A percentile compares a stretch with the other conserved stretches of the same genome.
phyloP scores from a whole-genome alignment of 1,140 invertebrate genomes.

The Mercenaria mercenaria region DNA sequence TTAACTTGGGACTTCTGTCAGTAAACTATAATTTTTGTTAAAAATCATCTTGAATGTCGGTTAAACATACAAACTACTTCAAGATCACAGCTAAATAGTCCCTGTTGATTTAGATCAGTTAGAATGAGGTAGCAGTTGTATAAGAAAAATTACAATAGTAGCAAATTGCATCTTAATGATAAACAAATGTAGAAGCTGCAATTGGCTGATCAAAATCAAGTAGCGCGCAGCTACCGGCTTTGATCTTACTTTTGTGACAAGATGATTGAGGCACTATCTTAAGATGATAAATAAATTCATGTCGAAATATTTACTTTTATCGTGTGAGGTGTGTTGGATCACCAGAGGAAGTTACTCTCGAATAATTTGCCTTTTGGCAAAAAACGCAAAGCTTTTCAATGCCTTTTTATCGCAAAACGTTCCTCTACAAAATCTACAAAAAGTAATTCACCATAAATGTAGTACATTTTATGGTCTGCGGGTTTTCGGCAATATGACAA shows the following conservation, averaged over 20 bases:
- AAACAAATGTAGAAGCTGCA: background rate
- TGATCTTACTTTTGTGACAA: conserved; percentile 32
- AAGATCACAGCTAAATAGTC: too few species aligned
- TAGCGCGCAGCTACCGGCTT: too few species aligned
- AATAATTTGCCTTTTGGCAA: conserved; percentile 33
- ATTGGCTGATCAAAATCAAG: too few species aligned
- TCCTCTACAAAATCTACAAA: conserved; percentile 45
- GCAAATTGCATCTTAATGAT: too few species aligned
- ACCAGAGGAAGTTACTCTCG: background rate
- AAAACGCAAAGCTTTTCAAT: background rate
- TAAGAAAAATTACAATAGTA: too few species aligned
- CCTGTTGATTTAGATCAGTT: too few species aligned
- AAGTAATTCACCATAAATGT: conserved; percentile 39
- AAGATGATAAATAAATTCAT: conserved; percentile 12
- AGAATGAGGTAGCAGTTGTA: too few species aligned
- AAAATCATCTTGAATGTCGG: too few species aligned
- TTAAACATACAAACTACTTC: too few species aligned
- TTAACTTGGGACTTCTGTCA: too few species aligned
- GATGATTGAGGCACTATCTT: conserved; percentile 26
- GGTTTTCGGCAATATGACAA: conserved; percentile 30
- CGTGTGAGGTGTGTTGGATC: background rate
- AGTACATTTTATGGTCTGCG: conserved; percentile 31
- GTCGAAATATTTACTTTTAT: conserved; percentile 13
- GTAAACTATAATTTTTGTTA: too few species aligned
- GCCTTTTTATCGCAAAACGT: conserved; percentile 3